phyloP scores from a whole-genome alignment of 2,888 invertebrate species.

The Xestia ashworthii region DNA sequence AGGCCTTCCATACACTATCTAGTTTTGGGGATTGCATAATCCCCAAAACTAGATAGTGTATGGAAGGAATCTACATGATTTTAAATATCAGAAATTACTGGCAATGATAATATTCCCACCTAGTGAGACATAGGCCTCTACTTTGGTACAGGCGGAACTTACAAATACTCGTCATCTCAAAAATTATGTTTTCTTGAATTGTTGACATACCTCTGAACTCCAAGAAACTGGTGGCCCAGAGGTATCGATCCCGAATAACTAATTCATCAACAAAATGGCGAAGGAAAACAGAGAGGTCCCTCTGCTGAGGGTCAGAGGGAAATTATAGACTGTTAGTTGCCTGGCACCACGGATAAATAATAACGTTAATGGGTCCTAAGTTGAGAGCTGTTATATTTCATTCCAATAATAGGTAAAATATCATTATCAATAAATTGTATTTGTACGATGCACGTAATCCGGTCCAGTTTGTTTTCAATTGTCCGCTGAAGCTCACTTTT shows the following conservation, averaged over 20 bases:
- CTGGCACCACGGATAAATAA: too few relatives aligned
- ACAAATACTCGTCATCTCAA: background rate
- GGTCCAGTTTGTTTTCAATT: conserved; percentile 30
- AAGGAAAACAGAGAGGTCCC: background rate
- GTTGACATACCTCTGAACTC: too few relatives aligned
- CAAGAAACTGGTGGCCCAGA: background rate
- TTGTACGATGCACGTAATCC: background rate
- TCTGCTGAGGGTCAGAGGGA: too few relatives aligned
- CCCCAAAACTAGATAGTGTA: background rate
- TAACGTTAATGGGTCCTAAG: too few relatives aligned
- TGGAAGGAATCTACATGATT: background rate
- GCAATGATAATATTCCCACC: background rate
- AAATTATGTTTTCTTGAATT: too few relatives aligned
- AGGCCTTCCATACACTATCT: too few relatives aligned
- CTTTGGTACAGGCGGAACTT: background rate
- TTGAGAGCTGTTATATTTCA: too few relatives aligned
- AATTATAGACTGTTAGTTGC: background rate
- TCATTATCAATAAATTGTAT: background rate
- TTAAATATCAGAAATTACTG: background rate
- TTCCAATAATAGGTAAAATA: too few relatives aligned
- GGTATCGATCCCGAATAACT: background rate
- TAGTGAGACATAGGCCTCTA: background rate
- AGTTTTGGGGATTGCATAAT: too few relatives aligned
- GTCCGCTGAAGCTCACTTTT: conserved; percentile 11
- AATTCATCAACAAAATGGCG: background rate